phyloP scores from a whole-genome alignment of 1,140 invertebrate genomes.

The Monochamus saltuarius region DNA sequence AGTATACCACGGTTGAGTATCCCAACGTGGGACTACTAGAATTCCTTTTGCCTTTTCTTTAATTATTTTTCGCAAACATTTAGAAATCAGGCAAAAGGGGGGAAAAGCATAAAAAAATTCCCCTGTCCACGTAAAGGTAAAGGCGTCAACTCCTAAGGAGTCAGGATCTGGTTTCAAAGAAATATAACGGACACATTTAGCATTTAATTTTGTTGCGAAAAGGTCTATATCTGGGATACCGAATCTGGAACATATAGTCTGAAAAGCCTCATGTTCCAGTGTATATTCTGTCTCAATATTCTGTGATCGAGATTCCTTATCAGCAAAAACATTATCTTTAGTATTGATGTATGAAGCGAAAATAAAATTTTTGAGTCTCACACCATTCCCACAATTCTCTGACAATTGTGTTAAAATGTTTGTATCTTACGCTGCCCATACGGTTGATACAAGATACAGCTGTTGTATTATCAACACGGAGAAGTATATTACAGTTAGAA shows the following conservation, averaged over 20 bases:
- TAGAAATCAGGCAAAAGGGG: conserved; percentile 13
- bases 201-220: conserved; percentile 18
- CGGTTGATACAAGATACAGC: too few relatives aligned
- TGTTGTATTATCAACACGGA: too few relatives aligned
- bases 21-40: conserved; percentile 19
- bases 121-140: conserved; percentile 2
- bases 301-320: conserved; percentile 30
- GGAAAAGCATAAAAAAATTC: conserved; percentile 9
- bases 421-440: too few relatives aligned
- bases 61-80: conserved; percentile 20
- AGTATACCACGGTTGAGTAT: conserved; percentile 18
- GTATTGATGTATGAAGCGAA: conserved; percentile 49
- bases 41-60: conserved; percentile 19
- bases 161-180: conserved; percentile 14
- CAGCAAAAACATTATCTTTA: conserved; percentile 39
- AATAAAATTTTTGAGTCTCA: conserved; percentile 42
- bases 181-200: conserved; percentile 15
- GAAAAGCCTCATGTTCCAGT: conserved; percentile 4
- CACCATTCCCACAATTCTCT: conserved; percentile 34
- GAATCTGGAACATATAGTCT: conserved; percentile 4
- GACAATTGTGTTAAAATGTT: too few relatives aligned
- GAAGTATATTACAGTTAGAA: too few relatives aligned
- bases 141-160: background rate
- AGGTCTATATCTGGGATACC: conserved; percentile 18
- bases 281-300: conserved; percentile 12